phyloP scores from a whole-genome alignment of 1,140 invertebrate genomes.

The Zaprionus kolodkinae region DNA sequence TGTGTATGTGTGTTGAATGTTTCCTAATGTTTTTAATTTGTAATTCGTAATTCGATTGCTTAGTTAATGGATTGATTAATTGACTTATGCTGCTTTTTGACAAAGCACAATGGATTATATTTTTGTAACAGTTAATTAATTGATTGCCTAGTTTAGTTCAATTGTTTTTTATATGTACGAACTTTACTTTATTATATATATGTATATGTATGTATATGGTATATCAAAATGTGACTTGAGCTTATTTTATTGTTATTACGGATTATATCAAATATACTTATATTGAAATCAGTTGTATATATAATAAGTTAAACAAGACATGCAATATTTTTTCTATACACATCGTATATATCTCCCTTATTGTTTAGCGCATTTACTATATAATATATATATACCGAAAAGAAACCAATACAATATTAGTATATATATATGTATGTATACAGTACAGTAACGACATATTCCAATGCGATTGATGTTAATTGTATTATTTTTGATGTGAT shows the following conservation, averaged over 20 bases:
- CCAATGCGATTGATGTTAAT: constrained; percentile 66
- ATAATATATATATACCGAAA: constrained; percentile 38
- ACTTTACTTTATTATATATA: constrained; percentile 37
- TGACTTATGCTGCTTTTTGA: constrained; percentile 64
- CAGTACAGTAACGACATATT: constrained; percentile 52
- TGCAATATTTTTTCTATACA: constrained; percentile 64
- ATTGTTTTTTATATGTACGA: constrained; percentile 67
- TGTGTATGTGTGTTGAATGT: constrained; percentile 48
- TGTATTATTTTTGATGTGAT: constrained; percentile 83
- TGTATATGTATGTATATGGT: constrained; percentile 40
- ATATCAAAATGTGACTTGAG: constrained; percentile 71
- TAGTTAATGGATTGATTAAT: constrained; percentile 60
- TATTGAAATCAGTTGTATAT: constrained; percentile 75
- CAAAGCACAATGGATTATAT: constrained; percentile 55
- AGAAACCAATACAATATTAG: constrained; percentile 61
- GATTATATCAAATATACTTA: constrained; percentile 73
- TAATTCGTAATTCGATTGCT: constrained; percentile 51
- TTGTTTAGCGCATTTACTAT: constrained; percentile 71
- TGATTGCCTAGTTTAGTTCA: constrained; percentile 71
- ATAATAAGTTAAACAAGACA: constrained; percentile 61
- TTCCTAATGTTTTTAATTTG: constrained; percentile 36
- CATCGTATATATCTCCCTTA: constrained; percentile 46
- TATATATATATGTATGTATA: constrained; percentile 29
- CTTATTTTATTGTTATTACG: constrained; percentile 79
- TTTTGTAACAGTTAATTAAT: constrained; percentile 72